Base-by-base conservation (phyloP, 1,140 invertebrate genomes). In the Melitaea cinxia region DNA sequence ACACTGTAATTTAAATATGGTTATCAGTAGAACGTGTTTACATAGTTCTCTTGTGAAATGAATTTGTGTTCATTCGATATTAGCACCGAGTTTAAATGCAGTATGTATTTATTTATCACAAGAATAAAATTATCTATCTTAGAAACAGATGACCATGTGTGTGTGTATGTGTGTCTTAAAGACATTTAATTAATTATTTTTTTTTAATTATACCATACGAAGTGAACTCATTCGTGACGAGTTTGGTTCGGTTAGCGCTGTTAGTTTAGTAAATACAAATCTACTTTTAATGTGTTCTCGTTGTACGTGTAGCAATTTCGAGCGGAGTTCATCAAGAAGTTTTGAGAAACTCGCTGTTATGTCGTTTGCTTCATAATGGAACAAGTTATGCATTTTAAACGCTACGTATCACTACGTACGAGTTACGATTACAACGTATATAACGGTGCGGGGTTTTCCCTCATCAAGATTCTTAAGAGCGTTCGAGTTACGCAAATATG, bases 381-480 rank as follows among this genome's bases (percentile, higher is more conserved):
- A 45, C 17, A 45, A 45, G 39, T 45, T 45, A 45, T 45, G 39
- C 39, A 45, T 45, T 45, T 45, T 45, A 45, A 45, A 45, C 17
- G 39, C 15, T 45, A 2, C 2, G 35, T 37, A n/a, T n/a, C 12
- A 14, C 12, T 45, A 17, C 12, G 17, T 45, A 45, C 12, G 39
- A 21, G 39, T 45, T 17, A 45, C 39, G n/a, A n/a, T 9, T 19
- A 7, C 15, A 6, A 7, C 17, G 15, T 45, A 19, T 17, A 19
- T 45, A 37, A 37, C 5, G 5, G 39, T 45, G 15, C 19, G 39
- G 6, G 39, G 39, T 45, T 45, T 45, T 45, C 6, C 15, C 19
- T 45, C 17, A 45, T 45, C 39, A 45, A 45, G 39, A 45, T 10
- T 45, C 15, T 45, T 45, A 37, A 37, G 12, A n/a, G n/a, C 30